These are phyloP conservation scores for Pollenia griseotomentosa DNA, from an alignment of 2,888 invertebrate species.

Conservation along the genomic window DNA sequence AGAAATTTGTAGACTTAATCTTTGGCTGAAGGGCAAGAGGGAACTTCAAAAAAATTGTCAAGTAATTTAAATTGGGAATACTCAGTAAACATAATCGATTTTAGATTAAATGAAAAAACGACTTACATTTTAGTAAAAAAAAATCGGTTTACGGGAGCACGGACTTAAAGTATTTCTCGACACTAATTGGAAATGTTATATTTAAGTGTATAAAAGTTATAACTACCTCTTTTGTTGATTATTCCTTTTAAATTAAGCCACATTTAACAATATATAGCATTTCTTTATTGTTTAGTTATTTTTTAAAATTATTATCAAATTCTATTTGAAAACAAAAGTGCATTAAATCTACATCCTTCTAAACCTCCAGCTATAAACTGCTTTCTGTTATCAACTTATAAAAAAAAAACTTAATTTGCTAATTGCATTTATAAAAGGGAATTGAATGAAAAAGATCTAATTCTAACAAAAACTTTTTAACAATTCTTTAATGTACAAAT, in stretches of 20 bases:
- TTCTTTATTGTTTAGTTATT: not conserved
- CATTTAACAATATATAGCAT: too few species aligned
- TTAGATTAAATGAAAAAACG: too few species aligned
- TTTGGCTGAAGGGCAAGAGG: not conserved
- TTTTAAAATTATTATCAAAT: not conserved
- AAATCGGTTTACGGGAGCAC: too few species aligned
- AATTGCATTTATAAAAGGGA: constrained; percentile 15
- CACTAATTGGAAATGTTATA: too few species aligned
- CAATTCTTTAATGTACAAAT: constrained; percentile 41
- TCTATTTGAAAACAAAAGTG: not conserved
- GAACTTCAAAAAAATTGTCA: not conserved
- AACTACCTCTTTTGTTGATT: too few species aligned
- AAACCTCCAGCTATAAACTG: not conserved
- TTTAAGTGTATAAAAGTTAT: too few species aligned
- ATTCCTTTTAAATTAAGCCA: too few species aligned
- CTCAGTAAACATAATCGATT: too few species aligned
- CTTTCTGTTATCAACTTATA: not conserved
- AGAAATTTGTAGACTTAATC: constrained; percentile 5
- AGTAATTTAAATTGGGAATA: not conserved
- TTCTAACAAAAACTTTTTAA: constrained; percentile 3
- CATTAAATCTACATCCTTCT: not conserved
- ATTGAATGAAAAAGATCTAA: constrained; percentile 8
- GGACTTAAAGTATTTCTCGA: too few species aligned
- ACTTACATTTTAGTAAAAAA: too few species aligned
- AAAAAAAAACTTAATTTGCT: constrained; percentile 8